Conservation (phyloP, 2,113 vertebrate species). For the Butorides virescens region DNA sequence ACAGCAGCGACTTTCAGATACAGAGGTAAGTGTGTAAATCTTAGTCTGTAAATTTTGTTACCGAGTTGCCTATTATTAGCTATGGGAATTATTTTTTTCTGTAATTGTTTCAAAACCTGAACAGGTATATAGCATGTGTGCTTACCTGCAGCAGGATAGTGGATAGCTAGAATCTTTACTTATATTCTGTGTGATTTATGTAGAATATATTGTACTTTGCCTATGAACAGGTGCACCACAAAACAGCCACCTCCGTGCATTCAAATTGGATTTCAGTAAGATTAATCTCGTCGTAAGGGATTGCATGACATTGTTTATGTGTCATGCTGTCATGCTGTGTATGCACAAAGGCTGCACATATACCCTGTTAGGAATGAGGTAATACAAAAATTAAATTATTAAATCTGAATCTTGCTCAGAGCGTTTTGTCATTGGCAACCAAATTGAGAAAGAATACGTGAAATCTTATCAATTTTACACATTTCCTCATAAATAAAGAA, state of each 20-base stretch:
- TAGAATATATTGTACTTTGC: neutral
- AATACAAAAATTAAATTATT: neutral
- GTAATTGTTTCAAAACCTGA: neutral
- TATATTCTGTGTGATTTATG: neutral
- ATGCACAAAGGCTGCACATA: neutral
- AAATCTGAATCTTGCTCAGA: neutral
- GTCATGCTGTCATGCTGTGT: neutral
- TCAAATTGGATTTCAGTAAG: neutral
- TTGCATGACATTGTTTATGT: accelerated
- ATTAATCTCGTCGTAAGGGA: neutral
- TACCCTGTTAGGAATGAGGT: neutral
- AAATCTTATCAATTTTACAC: neutral
- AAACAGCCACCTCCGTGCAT: neutral
- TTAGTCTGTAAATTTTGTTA: neutral
- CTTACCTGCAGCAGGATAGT: neutral
- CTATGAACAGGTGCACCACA: neutral
- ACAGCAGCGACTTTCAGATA: conserved; percentile 94
- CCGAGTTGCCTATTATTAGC: neutral
- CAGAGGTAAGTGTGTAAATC: conserved; percentile 81
- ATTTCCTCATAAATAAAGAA: neutral
- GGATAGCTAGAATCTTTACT: neutral
- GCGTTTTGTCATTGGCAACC: neutral
- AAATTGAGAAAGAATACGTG: neutral
- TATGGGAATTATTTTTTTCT: neutral
- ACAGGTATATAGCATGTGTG: neutral